Percentiles rank a stretch among this genome's conserved stretches.
phyloP scores from a whole-genome alignment of 2,797 vertebrate genomes.

The Sebastes ruberrimus region DNA sequence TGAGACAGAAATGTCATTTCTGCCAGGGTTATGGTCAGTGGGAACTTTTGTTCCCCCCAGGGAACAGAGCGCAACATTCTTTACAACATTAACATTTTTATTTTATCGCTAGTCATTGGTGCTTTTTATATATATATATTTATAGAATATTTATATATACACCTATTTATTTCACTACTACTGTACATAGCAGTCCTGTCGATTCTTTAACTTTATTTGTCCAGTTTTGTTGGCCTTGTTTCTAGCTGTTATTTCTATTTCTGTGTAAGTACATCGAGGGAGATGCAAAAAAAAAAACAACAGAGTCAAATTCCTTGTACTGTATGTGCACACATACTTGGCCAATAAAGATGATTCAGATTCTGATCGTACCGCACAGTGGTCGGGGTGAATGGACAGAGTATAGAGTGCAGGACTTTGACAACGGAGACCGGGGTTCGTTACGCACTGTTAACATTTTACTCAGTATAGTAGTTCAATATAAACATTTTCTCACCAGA shows the following conservation, averaged over 20 bases:
- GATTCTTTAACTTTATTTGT: background rate
- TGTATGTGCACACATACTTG: too few species aligned
- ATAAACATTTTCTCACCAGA: too few species aligned
- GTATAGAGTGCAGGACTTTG: background rate
- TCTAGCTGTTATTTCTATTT: background rate
- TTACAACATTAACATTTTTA: background rate
- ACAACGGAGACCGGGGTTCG: background rate
- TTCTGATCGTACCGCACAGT: background rate
- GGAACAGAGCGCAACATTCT: background rate
- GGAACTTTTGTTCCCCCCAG: background rate
- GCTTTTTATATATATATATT: background rate
- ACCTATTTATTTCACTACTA: background rate
- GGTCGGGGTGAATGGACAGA: too few species aligned
- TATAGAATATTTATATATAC: background rate
- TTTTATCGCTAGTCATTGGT: background rate
- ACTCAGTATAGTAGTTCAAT: too few species aligned
- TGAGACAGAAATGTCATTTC: background rate
- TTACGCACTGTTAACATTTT: background rate
- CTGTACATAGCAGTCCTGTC: background rate
- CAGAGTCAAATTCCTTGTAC: too few species aligned
- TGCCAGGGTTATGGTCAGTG: background rate
- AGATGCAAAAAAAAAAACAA: too few species aligned
- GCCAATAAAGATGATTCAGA: too few species aligned
- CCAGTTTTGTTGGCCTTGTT: background rate
- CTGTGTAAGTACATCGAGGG: too few species aligned